phyloP scores from a whole-genome alignment of 2,888 invertebrate species.

The Erannis defoliaria region DNA sequence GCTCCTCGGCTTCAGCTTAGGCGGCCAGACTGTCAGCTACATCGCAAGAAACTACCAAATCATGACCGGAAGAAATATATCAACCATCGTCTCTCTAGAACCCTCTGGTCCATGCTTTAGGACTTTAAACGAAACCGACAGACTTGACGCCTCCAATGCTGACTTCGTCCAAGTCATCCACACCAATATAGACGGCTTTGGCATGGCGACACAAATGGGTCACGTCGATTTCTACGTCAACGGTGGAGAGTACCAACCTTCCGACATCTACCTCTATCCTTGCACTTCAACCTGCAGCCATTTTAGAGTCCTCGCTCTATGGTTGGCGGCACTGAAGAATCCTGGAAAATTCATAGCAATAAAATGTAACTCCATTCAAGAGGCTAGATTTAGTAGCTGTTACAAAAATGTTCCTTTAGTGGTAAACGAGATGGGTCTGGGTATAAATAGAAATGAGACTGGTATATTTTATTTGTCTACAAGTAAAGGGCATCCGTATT shows the following conservation, averaged over 20 bases:
- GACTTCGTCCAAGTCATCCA: conserved; percentile 79
- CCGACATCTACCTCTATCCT: conserved; percentile 67
- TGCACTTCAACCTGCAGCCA: conserved; percentile 78
- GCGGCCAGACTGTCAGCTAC: conserved; percentile 75
- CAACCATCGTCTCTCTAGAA: conserved; percentile 73
- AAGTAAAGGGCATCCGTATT: conserved; percentile 68
- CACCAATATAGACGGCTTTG: conserved; percentile 80
- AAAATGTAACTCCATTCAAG: conserved; percentile 70
- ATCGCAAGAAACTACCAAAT: conserved; percentile 71
- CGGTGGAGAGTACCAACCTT: conserved; percentile 79
- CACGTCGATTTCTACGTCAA: conserved; percentile 79
- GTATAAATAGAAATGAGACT: conserved; percentile 58
- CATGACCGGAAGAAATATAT: conserved; percentile 70
- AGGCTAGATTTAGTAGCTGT: conserved; percentile 71
- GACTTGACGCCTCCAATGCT: conserved; percentile 70
- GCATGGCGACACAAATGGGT: conserved; percentile 78
- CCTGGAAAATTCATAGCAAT: conserved; percentile 72
- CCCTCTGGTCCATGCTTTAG: conserved; percentile 81
- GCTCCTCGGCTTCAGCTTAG: conserved; percentile 77
- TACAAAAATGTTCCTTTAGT: conserved; percentile 62
- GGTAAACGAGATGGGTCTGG: conserved; percentile 67
- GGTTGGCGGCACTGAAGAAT: conserved; percentile 69
- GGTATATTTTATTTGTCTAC: conserved; percentile 77
- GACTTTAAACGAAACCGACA: conserved; percentile 58
- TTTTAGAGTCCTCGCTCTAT: conserved; percentile 68